Evolutionary conservation across 2,797 vertebrate genomes (phyloP).

Genomic region (Petrocephalus schoutedeni): DNA sequence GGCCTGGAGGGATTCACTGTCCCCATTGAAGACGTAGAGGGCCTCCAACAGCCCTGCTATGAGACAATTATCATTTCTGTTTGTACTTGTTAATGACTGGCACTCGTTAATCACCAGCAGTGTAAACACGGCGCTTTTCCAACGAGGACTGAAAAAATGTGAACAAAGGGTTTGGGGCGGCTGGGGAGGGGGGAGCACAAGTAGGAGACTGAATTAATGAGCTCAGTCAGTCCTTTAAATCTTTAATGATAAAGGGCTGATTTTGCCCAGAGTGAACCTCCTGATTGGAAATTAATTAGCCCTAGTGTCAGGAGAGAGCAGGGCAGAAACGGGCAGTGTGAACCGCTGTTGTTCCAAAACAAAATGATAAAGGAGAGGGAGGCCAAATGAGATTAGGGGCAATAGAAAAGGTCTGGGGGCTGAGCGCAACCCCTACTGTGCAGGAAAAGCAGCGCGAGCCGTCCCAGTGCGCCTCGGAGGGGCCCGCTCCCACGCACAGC

Average conservation of each 20-base stretch:
- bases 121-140: slow-evolving; percentile 14
- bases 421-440: slow-evolving; percentile 93
- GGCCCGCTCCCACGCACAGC: slow-evolving; percentile 74
- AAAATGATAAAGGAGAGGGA: slow-evolving; percentile 65
- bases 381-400: slow-evolving; percentile 85
- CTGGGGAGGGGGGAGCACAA: slow-evolving; percentile 27
- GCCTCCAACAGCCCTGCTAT: slow-evolving; percentile 10
- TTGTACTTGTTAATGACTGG: slow-evolving; percentile 12
- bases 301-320: slow-evolving; percentile 59
- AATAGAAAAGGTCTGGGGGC: slow-evolving; percentile 78
- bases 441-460: slow-evolving; percentile 75
- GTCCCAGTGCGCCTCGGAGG: slow-evolving; percentile 62
- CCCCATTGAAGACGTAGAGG: slow-evolving; percentile 10
- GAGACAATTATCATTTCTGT: slow-evolving; percentile 18
- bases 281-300: slow-evolving; percentile 59
- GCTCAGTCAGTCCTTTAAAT: slow-evolving; percentile 33
- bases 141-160: slow-evolving; percentile 26
- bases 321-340: slow-evolving; percentile 57
- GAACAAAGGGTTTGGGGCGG: slow-evolving; percentile 23
- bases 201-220: slow-evolving; percentile 33
- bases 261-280: slow-evolving; percentile 39
- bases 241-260: slow-evolving; percentile 42
- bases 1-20: neutral
- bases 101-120: slow-evolving; percentile 30
- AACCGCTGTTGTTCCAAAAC: slow-evolving; percentile 54